phyloP scores from a whole-genome alignment of 2,797 vertebrate genomes.

The Thunnus albacares region DNA sequence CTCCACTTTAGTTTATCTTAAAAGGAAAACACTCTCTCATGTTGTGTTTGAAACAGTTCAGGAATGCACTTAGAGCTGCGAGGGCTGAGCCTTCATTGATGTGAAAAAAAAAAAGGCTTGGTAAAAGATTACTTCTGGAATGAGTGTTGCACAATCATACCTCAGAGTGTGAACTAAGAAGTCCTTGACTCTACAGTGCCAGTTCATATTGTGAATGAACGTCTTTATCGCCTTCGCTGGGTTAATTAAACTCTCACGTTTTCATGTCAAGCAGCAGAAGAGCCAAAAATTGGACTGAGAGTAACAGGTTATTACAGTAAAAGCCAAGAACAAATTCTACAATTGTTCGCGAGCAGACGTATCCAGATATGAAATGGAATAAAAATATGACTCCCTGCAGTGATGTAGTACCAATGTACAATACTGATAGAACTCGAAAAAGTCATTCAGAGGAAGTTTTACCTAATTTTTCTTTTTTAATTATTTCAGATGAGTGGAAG shows the following conservation, averaged over 20 bases:
- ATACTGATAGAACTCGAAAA: background rate
- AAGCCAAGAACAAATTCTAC: background rate
- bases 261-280: conserved; percentile 21
- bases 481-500: background rate
- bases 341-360: background rate
- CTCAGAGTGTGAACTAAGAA: conserved; percentile 30
- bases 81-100: conserved; percentile 15
- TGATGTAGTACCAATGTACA: background rate
- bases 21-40: conserved; percentile 30
- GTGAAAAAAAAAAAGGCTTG: conserved; percentile 2
- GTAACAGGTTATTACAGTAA: background rate
- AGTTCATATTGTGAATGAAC: conserved; percentile 21
- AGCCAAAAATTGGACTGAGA: background rate
- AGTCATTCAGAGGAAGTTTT: background rate
- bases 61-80: conserved; percentile 44
- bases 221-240: background rate
- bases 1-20: conserved; percentile 17
- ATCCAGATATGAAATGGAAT: background rate
- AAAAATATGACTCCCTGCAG: background rate
- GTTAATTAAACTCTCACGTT: conserved; percentile 18
- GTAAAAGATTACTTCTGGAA: background rate
- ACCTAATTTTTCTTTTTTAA: background rate
- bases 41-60: conserved; percentile 25
- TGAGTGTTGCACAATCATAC: conserved; percentile 4
- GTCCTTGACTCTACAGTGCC: conserved; percentile 54